Conservation (phyloP, 2,797 vertebrate genomes). For the Myripristis murdjan region DNA sequence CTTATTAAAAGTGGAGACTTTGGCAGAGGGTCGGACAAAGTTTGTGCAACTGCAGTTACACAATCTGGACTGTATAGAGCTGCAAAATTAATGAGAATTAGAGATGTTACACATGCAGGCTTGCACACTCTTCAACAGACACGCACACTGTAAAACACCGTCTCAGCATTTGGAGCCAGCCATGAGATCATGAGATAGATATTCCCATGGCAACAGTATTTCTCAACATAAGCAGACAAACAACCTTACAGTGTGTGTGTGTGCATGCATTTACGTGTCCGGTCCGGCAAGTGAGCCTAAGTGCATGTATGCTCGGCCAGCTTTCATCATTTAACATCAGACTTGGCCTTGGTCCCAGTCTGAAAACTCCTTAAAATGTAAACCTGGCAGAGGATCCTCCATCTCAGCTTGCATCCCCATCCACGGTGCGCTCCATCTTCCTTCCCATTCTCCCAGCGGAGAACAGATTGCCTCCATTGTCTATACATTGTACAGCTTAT, state of each 20-base stretch:
- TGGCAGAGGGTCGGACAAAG: not conserved
- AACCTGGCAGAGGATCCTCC: slow-evolving; percentile 28
- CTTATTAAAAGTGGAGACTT: slow-evolving; percentile 24
- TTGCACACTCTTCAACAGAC: slow-evolving; percentile 14
- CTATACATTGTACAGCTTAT: slow-evolving; percentile 17
- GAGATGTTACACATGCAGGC: slow-evolving; percentile 22
- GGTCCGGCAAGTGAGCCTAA: slow-evolving; percentile 8
- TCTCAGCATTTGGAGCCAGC: slow-evolving; percentile 39
- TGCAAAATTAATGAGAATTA: slow-evolving; percentile 19
- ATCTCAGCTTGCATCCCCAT: not conserved
- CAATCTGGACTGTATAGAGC: slow-evolving; percentile 3
- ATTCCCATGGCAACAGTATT: slow-evolving; percentile 54
- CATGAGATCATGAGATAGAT: slow-evolving; percentile 64
- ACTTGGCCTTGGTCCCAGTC: slow-evolving; percentile 38
- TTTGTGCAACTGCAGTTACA: not conserved
- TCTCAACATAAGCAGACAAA: slow-evolving; percentile 55
- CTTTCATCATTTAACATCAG: slow-evolving; percentile 38
- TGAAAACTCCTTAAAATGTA: slow-evolving; percentile 36
- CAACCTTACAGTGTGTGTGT: slow-evolving; percentile 21
- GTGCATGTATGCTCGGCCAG: slow-evolving; percentile 30
- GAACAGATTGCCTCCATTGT: slow-evolving; percentile 23
- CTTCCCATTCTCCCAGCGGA: slow-evolving; percentile 8
- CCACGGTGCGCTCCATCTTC: slow-evolving; percentile 1
- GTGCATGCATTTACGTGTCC: slow-evolving; percentile 14
- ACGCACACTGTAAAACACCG: slow-evolving; percentile 3